Evolutionary conservation across 2,797 vertebrate genomes (phyloP).

Genomic region (Caiman crocodilus): DNA sequence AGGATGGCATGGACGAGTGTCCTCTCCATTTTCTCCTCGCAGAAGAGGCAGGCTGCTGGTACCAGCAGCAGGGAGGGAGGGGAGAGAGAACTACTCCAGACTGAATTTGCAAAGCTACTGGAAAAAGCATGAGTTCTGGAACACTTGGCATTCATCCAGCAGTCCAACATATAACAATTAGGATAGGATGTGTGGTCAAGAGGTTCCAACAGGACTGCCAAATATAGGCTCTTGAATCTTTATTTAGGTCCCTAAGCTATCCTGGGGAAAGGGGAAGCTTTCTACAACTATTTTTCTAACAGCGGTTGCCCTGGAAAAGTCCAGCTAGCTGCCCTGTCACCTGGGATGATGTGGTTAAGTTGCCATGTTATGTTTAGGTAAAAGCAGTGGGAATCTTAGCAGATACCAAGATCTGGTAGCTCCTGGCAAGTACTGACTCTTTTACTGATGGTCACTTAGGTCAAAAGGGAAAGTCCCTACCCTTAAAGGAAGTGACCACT

Average conservation of each 20-base stretch:
- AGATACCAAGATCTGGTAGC: background rate
- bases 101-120: background rate
- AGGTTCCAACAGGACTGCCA: background rate
- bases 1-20: too few species aligned
- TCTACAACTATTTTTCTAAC: background rate
- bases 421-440: background rate
- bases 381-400: background rate
- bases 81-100: background rate
- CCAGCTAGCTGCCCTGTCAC: background rate
- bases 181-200: background rate
- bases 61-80: too few species aligned
- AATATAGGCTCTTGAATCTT: background rate
- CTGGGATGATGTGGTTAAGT: background rate
- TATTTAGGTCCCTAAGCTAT: background rate
- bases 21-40: too few species aligned
- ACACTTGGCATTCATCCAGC: background rate
- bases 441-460: background rate
- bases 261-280: background rate
- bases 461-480: background rate
- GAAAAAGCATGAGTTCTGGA: background rate
- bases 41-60: too few species aligned
- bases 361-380: background rate
- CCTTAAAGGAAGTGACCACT: too few species aligned
- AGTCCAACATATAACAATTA: background rate
- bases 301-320: background rate